Percentiles rank a stretch among this genome's conserved stretches.
Conservation (phyloP, 2,797 vertebrate genomes). For the Enteromius radiatus region DNA sequence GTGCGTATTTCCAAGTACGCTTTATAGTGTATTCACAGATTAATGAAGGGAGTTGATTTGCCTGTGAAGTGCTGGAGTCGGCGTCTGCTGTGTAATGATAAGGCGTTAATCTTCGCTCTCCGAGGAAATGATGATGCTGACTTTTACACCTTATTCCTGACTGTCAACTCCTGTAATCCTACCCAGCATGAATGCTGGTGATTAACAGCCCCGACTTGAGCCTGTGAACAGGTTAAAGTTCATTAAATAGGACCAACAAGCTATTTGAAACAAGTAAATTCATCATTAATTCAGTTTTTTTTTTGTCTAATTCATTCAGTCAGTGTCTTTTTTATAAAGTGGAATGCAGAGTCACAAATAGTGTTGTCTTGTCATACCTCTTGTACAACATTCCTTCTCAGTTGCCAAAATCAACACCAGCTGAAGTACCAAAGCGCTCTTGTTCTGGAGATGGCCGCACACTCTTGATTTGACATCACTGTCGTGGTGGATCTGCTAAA, state of each 20-base stretch:
- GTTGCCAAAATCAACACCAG: slow-evolving; percentile 15
- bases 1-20: neutral
- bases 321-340: neutral
- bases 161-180: slow-evolving; percentile 20
- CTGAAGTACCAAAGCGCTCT: neutral
- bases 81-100: slow-evolving; percentile 69
- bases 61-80: slow-evolving; percentile 47
- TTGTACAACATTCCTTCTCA: slow-evolving; percentile 24
- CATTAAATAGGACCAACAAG: neutral
- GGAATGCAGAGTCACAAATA: neutral
- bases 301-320: neutral
- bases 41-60: slow-evolving; percentile 67
- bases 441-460: neutral
- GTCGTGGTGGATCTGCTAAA: slow-evolving; percentile 60
- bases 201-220: neutral
- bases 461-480: slow-evolving; percentile 44
- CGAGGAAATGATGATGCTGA: slow-evolving; percentile 15
- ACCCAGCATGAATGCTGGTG: neutral
- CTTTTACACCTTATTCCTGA: slow-evolving; percentile 23
- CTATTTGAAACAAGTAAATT: neutral
- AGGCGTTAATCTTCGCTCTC: slow-evolving; percentile 67
- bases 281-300: too few species aligned
- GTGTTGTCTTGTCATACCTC: slow-evolving; percentile 9
- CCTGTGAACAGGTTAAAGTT: neutral
- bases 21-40: neutral